Conservation (phyloP, 2,797 vertebrate genomes). For the Valencia hispanica region DNA sequence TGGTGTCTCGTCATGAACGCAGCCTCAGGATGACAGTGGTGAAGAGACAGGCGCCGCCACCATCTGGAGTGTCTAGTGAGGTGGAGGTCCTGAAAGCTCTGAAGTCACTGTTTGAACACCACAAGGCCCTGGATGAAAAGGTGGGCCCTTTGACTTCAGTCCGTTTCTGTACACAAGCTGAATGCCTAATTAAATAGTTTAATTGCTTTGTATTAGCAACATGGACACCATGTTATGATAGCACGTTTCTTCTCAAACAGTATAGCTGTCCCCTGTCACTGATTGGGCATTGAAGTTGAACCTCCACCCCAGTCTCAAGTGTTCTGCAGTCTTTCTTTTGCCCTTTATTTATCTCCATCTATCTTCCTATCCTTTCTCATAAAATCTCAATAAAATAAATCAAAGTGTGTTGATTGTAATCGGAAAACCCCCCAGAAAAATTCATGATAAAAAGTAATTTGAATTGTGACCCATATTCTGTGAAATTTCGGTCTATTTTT, state of each 20-base stretch:
- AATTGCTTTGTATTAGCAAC: slow-evolving; percentile 10
- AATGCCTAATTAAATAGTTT: slow-evolving; percentile 5
- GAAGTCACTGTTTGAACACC: slow-evolving; percentile 96
- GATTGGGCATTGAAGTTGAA: slow-evolving; percentile 10
- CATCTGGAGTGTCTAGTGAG: slow-evolving; percentile 95
- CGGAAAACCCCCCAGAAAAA: not conserved
- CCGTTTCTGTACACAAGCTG: slow-evolving; percentile 2
- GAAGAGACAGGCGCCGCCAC: slow-evolving; percentile 93
- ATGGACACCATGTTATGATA: not conserved
- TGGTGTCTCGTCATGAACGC: slow-evolving; percentile 95
- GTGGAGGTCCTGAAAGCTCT: slow-evolving; percentile 97
- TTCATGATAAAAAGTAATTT: not conserved
- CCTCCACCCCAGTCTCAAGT: not conserved
- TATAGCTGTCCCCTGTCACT: not conserved
- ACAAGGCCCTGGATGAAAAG: slow-evolving; percentile 97
- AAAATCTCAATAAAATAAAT: not conserved
- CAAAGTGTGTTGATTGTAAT: not conserved
- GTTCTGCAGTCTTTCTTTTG: not conserved
- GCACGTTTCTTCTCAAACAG: slow-evolving; percentile 15
- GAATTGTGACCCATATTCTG: slow-evolving; percentile 1
- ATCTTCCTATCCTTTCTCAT: not conserved
- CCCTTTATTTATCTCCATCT: not conserved
- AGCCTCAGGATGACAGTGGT: slow-evolving; percentile 97
- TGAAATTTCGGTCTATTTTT: slow-evolving; percentile 18
- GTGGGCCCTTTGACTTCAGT: slow-evolving; percentile 61